Evolutionary conservation across 2,797 vertebrate species (phyloP).

Genomic region (Rhinella marina): DNA sequence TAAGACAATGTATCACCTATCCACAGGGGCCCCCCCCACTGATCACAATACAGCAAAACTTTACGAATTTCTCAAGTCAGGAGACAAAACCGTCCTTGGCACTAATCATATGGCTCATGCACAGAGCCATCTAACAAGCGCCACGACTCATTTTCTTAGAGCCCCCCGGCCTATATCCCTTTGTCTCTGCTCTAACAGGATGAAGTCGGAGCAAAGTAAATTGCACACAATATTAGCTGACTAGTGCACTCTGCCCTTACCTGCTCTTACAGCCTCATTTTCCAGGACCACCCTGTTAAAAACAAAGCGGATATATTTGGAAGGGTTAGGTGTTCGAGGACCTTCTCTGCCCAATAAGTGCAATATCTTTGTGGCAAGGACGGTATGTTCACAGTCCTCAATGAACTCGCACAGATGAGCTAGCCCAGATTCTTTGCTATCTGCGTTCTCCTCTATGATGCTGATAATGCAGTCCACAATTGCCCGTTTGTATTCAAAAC

Average conservation of each 20-base stretch:
- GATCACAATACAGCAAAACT: no score
- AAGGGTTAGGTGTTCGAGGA: constrained; percentile 88
- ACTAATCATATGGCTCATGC: no score
- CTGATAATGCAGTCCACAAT: constrained; percentile 97
- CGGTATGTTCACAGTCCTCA: constrained; percentile 97
- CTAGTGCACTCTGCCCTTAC: constrained; percentile 70
- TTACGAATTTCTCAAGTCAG: no score
- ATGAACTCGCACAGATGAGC: constrained; percentile 99
- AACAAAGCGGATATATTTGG: constrained; percentile 98
- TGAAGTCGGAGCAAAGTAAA: background rate
- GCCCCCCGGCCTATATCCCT: background rate
- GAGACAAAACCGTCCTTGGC: no score
- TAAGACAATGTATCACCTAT: no score
- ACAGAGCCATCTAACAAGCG: no score
- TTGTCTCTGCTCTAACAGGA: background rate
- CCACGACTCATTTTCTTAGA: no score
- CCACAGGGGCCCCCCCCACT: no score
- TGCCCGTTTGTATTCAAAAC: constrained; percentile 98
- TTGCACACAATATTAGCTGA: background rate
- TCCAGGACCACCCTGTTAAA: constrained; percentile 98
- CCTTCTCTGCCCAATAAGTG: constrained; percentile 96
- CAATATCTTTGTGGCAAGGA: constrained; percentile 95
- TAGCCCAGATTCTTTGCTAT: constrained; percentile 94
- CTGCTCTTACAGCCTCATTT: constrained; percentile 93
- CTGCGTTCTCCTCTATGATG: constrained; percentile 96